phyloP scores from a whole-genome alignment of 2,797 vertebrate genomes.

The Arctocebus calabarensis region DNA sequence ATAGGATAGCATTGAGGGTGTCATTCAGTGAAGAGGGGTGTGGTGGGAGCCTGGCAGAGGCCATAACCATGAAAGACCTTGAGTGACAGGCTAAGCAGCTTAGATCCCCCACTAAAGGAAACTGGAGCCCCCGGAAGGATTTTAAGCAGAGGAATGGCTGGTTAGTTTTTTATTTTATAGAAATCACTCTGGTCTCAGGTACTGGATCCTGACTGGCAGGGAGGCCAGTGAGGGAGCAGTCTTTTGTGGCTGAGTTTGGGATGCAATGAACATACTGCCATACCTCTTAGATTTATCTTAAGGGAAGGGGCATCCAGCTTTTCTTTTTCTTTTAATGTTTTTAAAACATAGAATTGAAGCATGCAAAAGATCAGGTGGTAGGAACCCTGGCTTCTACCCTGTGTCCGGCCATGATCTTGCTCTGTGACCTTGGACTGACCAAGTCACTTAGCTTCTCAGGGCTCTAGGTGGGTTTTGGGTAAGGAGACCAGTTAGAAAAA shows the following conservation, averaged over 20 bases:
- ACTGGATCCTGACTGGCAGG: background rate
- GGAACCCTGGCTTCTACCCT: background rate
- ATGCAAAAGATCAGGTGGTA: background rate
- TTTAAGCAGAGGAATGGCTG: background rate
- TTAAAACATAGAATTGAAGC: background rate
- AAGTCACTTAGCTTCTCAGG: background rate
- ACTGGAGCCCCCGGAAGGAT: background rate
- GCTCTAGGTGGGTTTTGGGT: background rate
- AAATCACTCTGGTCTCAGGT: background rate
- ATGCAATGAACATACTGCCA: background rate
- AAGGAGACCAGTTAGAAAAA: background rate
- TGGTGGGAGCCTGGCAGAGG: background rate
- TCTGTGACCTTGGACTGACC: background rate
- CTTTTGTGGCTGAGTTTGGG: background rate
- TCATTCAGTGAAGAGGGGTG: background rate
- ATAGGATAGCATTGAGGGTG: background rate
- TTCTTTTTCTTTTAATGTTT: background rate
- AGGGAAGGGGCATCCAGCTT: background rate
- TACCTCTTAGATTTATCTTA: background rate
- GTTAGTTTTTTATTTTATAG: constrained; percentile 1
- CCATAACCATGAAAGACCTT: background rate
- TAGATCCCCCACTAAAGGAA: background rate
- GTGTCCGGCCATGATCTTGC: background rate
- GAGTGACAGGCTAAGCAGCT: background rate
- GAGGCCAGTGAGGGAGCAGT: background rate